phyloP scores from a whole-genome alignment of 2,113 vertebrate species.

The Cyanistes caeruleus region DNA sequence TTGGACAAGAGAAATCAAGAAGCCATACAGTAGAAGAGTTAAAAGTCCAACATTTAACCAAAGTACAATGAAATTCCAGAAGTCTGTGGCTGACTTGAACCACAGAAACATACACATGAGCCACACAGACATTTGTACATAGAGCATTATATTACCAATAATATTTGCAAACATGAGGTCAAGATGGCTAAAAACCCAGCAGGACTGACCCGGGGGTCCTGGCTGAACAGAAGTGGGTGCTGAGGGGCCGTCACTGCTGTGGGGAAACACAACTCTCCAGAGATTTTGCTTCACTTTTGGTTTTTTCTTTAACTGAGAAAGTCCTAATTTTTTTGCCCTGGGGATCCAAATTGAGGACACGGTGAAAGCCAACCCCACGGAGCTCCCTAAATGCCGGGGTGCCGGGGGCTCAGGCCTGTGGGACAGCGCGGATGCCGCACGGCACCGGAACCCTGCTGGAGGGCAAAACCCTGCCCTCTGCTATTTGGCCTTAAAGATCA shows the following conservation, averaged over 20 bases:
- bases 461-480: not conserved
- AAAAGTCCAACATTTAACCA: conserved; percentile 67
- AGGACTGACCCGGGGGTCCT: conserved; percentile 31
- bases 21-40: conserved; percentile 63
- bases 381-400: not conserved
- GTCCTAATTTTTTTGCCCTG: conserved; percentile 49
- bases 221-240: conserved; percentile 51
- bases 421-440: accelerated
- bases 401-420: not conserved
- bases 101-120: conserved; percentile 67
- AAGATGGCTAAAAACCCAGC: conserved; percentile 69
- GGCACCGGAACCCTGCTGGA: not conserved
- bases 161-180: conserved; percentile 73
- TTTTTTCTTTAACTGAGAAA: conserved; percentile 26
- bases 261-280: conserved; percentile 13
- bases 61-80: conserved; percentile 68
- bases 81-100: conserved; percentile 56
- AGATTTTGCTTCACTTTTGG: not conserved
- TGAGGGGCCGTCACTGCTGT: conserved; percentile 9
- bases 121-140: conserved; percentile 64
- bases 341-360: not conserved
- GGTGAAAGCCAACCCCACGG: not conserved
- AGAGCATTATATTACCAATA: conserved; percentile 70
- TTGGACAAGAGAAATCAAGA: conserved; percentile 60
- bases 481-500: conserved; percentile 3